phyloP scores from a whole-genome alignment of 1,140 invertebrate species.

The Temnothorax curvispinosus region DNA sequence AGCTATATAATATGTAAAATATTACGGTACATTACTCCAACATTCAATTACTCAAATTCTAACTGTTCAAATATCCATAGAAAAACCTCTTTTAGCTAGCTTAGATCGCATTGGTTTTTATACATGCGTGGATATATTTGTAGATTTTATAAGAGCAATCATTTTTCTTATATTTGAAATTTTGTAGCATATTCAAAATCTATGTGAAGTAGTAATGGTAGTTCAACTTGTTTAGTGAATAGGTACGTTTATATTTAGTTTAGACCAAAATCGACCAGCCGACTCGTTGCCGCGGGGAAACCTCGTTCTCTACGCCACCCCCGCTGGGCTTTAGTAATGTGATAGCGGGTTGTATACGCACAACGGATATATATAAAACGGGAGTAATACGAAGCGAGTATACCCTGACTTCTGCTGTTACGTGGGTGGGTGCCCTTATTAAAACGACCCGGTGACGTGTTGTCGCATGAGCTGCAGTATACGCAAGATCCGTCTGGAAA shows the following conservation, averaged over 20 bases:
- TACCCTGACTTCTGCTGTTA: conserved; percentile 55
- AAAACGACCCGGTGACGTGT: conserved; percentile 39
- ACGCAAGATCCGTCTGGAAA: conserved; percentile 27
- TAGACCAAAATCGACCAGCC: background rate
- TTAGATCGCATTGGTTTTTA: background rate
- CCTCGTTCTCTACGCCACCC: background rate
- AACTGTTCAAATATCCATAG: background rate
- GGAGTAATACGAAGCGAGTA: conserved; percentile 47
- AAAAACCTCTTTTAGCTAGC: background rate
- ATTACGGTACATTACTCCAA: background rate
- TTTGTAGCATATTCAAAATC: background rate
- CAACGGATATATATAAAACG: conserved; percentile 68
- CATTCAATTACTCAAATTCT: background rate
- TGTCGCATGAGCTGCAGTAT: background rate
- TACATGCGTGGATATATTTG: background rate
- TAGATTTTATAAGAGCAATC: background rate
- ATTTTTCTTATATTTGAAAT: background rate
- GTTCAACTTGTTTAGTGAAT: background rate
- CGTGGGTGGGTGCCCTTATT: conserved; percentile 41
- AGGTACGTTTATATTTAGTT: conserved; percentile 18
- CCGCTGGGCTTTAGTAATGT: conserved; percentile 46
- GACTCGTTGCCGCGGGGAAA: conserved; percentile 17
- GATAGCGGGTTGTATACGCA: conserved; percentile 54
- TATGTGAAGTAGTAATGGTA: background rate
- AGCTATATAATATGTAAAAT: background rate